Evolutionary conservation across 2,888 invertebrate species (phyloP).

Genomic region (Aquatica leii): DNA sequence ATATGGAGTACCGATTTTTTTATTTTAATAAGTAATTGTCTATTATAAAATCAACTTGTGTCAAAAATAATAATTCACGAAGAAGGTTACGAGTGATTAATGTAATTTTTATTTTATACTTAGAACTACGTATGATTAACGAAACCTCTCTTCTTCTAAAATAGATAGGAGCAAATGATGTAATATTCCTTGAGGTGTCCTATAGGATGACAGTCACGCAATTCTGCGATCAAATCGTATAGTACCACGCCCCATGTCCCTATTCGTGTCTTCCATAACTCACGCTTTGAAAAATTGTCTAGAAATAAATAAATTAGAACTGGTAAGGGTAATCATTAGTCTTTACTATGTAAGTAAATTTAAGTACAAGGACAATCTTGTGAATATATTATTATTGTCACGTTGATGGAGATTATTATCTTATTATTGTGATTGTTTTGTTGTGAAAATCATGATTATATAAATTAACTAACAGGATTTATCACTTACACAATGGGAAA

Average conservation of each 20-base stretch:
- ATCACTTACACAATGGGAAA: too few species aligned
- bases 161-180: slow-evolving; percentile 34
- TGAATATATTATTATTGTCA: too few species aligned
- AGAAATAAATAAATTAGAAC: too few species aligned
- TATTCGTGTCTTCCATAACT: slow-evolving; percentile 38
- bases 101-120: slow-evolving; percentile 20
- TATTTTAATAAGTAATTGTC: slow-evolving; percentile 43
- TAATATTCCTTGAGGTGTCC: slow-evolving; percentile 44
- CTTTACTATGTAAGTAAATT: too few species aligned
- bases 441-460: too few species aligned
- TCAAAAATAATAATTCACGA: slow-evolving; percentile 36
- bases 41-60: slow-evolving; percentile 46
- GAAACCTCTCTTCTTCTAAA: slow-evolving; percentile 12
- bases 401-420: too few species aligned
- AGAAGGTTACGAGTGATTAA: slow-evolving; percentile 30
- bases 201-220: slow-evolving; percentile 46
- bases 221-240: slow-evolving; percentile 46
- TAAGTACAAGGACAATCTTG: too few species aligned
- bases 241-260: slow-evolving; percentile 41
- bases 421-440: too few species aligned
- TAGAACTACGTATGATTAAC: slow-evolving; percentile 11
- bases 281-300: slow-evolving; percentile 34
- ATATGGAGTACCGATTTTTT: slow-evolving; percentile 36
- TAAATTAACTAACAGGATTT: too few species aligned
- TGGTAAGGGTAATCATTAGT: too few species aligned